Percentiles rank a stretch among this genome's conserved stretches.
These are phyloP conservation scores for Aleiodes leptofemur DNA, from an alignment of 2,888 invertebrate genomes.

Conservation along the genomic window DNA sequence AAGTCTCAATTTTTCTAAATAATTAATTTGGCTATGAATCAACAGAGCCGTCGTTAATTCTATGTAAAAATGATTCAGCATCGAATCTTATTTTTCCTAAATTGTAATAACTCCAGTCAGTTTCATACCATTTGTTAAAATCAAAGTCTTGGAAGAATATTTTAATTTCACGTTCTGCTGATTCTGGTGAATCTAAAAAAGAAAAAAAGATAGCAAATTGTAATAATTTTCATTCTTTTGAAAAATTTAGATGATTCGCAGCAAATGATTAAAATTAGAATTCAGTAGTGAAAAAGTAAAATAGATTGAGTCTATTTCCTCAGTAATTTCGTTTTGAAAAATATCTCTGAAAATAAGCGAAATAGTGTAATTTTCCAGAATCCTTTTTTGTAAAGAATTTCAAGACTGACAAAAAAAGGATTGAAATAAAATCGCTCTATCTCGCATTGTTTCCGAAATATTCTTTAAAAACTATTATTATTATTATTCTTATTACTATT, in stretches of 20 bases:
- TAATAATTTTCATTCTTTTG: slow-evolving; percentile 9
- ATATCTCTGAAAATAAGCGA: too few species aligned
- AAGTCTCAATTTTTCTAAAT: slow-evolving; percentile 12
- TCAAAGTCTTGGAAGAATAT: slow-evolving; percentile 92
- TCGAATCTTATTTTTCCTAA: slow-evolving; percentile 77
- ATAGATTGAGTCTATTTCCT: too few species aligned
- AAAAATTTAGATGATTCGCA: not conserved
- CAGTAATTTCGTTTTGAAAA: too few species aligned
- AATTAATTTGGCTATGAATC: slow-evolving; percentile 20
- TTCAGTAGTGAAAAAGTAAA: too few species aligned
- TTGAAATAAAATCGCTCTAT: too few species aligned
- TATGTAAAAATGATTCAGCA: slow-evolving; percentile 78
- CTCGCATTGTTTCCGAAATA: too few species aligned
- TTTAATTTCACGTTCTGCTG: slow-evolving; percentile 86
- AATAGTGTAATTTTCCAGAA: too few species aligned
- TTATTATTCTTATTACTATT: too few species aligned
- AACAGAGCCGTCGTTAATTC: slow-evolving; percentile 56
- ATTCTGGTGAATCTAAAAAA: slow-evolving; percentile 82
- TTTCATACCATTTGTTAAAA: slow-evolving; percentile 80
- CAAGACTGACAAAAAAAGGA: too few species aligned
- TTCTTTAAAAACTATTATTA: too few species aligned
- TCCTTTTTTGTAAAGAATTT: too few species aligned
- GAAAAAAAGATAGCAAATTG: slow-evolving; percentile 15
- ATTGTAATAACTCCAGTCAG: slow-evolving; percentile 76
- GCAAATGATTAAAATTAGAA: too few species aligned